Conservation (phyloP, 2,888 invertebrate genomes). For the Torymus auratus region DNA sequence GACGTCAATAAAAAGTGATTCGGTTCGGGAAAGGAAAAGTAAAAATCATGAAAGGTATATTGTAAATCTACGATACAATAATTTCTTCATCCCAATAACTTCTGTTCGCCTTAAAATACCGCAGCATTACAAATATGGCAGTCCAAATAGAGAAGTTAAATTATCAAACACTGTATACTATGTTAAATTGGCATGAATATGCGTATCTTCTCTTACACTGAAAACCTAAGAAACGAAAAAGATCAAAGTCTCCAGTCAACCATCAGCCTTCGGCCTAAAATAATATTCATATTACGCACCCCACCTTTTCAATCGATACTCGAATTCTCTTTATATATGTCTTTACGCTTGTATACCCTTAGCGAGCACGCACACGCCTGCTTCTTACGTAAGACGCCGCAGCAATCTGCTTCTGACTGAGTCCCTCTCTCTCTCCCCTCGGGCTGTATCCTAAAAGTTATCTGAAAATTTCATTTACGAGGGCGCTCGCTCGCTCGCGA, state of each 20-base stretch:
- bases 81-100: too few species aligned
- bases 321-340: not conserved
- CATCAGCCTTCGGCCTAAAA: not conserved
- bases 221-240: not conserved
- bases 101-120: too few species aligned
- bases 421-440: constrained; percentile 13
- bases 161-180: too few species aligned
- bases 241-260: not conserved
- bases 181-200: too few species aligned
- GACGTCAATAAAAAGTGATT: too few species aligned
- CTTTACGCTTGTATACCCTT: too few species aligned
- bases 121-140: too few species aligned
- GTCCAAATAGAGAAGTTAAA: too few species aligned
- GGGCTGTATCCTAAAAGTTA: constrained; percentile 73
- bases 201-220: too few species aligned
- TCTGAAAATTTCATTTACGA: constrained; percentile 76
- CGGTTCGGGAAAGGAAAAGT: too few species aligned
- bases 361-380: not conserved
- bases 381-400: constrained; percentile 25
- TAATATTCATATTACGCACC: constrained; percentile 10
- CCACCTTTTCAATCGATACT: constrained; percentile 13
- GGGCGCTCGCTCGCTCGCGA: constrained; percentile 60
- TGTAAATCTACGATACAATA: too few species aligned
- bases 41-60: too few species aligned
- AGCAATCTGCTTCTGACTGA: constrained; percentile 34